Percentiles rank a stretch among this genome's conserved stretches.
phyloP scores from a whole-genome alignment of 2,888 invertebrate genomes.

The Clanis bilineata region DNA sequence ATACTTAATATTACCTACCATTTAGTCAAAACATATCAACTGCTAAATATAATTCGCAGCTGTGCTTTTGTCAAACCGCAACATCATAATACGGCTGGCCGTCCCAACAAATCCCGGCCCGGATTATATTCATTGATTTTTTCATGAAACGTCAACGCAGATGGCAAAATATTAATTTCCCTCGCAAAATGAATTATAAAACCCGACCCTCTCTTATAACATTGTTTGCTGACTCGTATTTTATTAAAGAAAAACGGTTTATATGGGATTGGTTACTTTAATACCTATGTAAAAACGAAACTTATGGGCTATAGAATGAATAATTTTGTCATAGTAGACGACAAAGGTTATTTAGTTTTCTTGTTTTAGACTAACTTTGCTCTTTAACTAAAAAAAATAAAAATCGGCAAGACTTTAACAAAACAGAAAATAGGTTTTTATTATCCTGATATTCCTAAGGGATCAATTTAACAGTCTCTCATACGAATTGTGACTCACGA shows the following conservation, averaged over 20 bases:
- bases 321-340: too few relatives aligned
- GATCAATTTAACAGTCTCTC: too few relatives aligned
- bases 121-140: constrained; percentile 33
- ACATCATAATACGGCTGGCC: neutral
- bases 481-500: too few relatives aligned
- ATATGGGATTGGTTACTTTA: neutral
- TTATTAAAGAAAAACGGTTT: neutral
- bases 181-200: constrained; percentile 29
- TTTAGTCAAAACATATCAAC: neutral
- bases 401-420: too few relatives aligned
- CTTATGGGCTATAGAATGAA: too few relatives aligned
- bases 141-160: constrained; percentile 31
- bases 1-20: too few relatives aligned
- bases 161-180: constrained; percentile 27
- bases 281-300: too few relatives aligned
- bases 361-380: too few relatives aligned
- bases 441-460: too few relatives aligned
- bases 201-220: constrained; percentile 23
- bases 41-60: neutral
- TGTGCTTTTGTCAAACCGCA: constrained; percentile 4
- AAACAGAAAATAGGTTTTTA: too few relatives aligned
- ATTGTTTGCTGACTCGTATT: neutral
- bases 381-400: too few relatives aligned
- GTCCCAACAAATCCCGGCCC: neutral
- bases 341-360: too few relatives aligned